Evolutionary conservation across 2,113 vertebrate species (phyloP).

Genomic region (Aptenodytes patagonicus): DNA sequence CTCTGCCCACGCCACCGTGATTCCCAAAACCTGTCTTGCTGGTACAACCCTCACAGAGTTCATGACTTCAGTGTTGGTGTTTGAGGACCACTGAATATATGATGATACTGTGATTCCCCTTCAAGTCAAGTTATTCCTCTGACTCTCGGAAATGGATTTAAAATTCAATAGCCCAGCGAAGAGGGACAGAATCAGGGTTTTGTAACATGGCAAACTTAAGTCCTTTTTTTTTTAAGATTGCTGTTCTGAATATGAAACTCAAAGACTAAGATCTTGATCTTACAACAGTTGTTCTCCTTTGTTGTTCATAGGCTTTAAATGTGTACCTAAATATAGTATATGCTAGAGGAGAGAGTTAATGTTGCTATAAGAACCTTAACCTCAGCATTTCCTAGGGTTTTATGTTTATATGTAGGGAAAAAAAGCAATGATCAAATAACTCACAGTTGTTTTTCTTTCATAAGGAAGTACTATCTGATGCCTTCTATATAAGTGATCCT

Average conservation of each 20-base stretch:
- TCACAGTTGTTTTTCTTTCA: not conserved
- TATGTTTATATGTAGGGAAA: not conserved
- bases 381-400: constrained; percentile 42
- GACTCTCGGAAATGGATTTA: not conserved
- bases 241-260: not conserved
- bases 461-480: not conserved
- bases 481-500: not conserved
- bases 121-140: not conserved
- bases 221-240: not conserved
- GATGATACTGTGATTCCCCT: not conserved
- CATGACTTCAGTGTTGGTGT: not conserved
- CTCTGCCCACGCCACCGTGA: not conserved
- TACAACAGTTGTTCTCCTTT: not conserved
- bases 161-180: not conserved
- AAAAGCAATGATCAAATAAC: not conserved
- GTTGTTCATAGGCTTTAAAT: constrained; percentile 29
- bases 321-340: constrained; percentile 56
- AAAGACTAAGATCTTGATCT: not conserved
- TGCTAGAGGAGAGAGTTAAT: constrained; percentile 55
- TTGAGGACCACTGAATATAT: not conserved
- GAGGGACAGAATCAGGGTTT: not conserved
- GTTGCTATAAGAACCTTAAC: constrained; percentile 69
- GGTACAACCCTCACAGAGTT: not conserved
- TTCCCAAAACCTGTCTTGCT: not conserved
- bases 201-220: not conserved